These are phyloP conservation scores for Pogonomyrmex californicus DNA, from an alignment of 1,140 invertebrate species.

Conservation along the genomic window DNA sequence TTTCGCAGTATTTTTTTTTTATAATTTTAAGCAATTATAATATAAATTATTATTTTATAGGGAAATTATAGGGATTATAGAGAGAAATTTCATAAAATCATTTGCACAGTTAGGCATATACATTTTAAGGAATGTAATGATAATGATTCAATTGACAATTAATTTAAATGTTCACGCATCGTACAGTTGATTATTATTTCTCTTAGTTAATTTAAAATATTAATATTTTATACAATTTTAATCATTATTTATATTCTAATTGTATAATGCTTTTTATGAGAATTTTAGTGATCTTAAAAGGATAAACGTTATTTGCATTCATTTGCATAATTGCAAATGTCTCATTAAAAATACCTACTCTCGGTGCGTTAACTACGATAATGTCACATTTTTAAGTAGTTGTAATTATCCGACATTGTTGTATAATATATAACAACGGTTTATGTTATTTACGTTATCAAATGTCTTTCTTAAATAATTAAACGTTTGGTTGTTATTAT, in stretches of 20 bases:
- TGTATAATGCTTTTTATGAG: background rate
- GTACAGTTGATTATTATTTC: conserved; percentile 5
- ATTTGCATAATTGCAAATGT: conserved; percentile 9
- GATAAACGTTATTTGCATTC: conserved; percentile 3
- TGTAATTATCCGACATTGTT: background rate
- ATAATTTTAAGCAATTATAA: background rate
- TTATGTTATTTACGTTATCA: background rate
- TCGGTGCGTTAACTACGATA: background rate
- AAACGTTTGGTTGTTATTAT: background rate
- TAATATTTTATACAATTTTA: background rate
- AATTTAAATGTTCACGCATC: background rate
- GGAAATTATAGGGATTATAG: background rate
- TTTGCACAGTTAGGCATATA: background rate
- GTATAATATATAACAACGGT: background rate
- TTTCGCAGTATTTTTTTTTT: background rate
- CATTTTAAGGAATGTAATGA: background rate
- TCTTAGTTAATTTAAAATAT: background rate
- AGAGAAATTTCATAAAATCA: background rate
- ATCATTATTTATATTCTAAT: background rate
- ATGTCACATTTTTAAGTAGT: background rate
- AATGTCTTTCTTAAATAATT: background rate
- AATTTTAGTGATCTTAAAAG: background rate
- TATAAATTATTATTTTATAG: conserved; percentile 47
- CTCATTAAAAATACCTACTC: conserved; percentile 17
- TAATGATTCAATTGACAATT: background rate